Base-by-base conservation (phyloP, 2,888 invertebrate species). In the Prosapia bicincta region DNA sequence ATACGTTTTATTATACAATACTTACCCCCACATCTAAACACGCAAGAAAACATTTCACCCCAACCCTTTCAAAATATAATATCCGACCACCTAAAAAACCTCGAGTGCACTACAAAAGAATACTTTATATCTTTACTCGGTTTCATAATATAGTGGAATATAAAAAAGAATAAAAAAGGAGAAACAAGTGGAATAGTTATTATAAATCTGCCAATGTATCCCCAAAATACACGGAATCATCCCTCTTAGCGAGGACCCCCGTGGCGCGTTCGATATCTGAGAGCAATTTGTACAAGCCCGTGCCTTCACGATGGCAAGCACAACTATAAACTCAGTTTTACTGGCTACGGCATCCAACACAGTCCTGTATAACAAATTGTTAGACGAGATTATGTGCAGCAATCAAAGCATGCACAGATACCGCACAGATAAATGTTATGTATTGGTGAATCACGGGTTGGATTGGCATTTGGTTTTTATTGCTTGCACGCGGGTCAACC, bases 111-210 rank as follows among this genome's bases (percentile, higher is more conserved):
- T 54, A 54, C 38, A 38, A 20, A 54, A n/a, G 54, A 20, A 54
- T 54, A 54, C 54, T 54, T 54, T 20, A 54, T 54, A 20, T 54
- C 54, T 54, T 20, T 20, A 54, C 67, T 25, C 5, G 2, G 67
- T 5, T 66, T n/a, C 25, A 20, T 67, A 67, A 67, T 26, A 67
- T 26, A 28, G 67, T 67, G n/a, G 72, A 72, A 69, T 76, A 65
- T 69, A 76, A 68, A 69, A 75, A 71, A 68, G 26, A 75, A 71
- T 69, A 72, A 69, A 54, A 54, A 54, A 20, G 54, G 13, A 54
- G 54, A 54, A 54, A 54, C 54, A 54, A 54, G 54, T 54, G 20
- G 20, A 20, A 20, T 20, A 54, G 54, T 54, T 54, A 54, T 54
- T 54, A 54, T 54, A 54, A 54, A 54, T 54, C 54, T 54, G 54